Evolutionary conservation across 2,888 invertebrate species (phyloP).

Genomic region (Mimas tiliae): DNA sequence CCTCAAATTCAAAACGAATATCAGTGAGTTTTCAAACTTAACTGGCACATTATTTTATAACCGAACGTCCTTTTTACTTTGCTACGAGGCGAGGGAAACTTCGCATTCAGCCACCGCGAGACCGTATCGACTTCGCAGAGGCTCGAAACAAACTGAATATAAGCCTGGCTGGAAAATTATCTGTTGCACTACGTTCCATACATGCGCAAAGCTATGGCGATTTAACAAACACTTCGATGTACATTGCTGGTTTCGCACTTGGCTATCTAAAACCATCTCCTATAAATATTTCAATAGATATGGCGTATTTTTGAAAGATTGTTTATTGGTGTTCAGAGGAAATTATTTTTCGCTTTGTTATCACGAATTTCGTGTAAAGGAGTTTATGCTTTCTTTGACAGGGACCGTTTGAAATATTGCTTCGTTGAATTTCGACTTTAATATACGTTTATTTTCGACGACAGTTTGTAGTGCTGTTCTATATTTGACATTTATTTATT

Average conservation of each 20-base stretch:
- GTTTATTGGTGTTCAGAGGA: slow-evolving; percentile 42
- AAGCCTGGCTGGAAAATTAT: slow-evolving; percentile 55
- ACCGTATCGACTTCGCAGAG: slow-evolving; percentile 50
- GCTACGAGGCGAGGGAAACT: slow-evolving; percentile 55
- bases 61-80: slow-evolving; percentile 47
- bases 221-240: slow-evolving; percentile 33
- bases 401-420: slow-evolving; percentile 41
- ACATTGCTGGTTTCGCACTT: slow-evolving; percentile 41
- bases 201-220: slow-evolving; percentile 59
- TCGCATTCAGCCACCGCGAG: slow-evolving; percentile 42
- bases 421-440: slow-evolving; percentile 34
- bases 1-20: slow-evolving; percentile 1
- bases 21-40: slow-evolving; percentile 33
- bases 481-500: slow-evolving; percentile 24
- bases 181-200: slow-evolving; percentile 61
- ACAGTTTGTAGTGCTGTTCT: slow-evolving; percentile 24
- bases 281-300: slow-evolving; percentile 40
- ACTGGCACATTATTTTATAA: slow-evolving; percentile 48
- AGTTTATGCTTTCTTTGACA: slow-evolving; percentile 53
- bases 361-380: slow-evolving; percentile 50
- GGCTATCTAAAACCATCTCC: not conserved
- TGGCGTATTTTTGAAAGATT: slow-evolving; percentile 21
- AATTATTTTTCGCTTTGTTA: slow-evolving; percentile 60
- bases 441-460: too few species aligned
- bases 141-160: slow-evolving; percentile 60